Percentiles rank a stretch among this genome's conserved stretches.
Evolutionary conservation across 2,888 invertebrate genomes (phyloP).

Genomic region (Andrena chrysosceles): DNA sequence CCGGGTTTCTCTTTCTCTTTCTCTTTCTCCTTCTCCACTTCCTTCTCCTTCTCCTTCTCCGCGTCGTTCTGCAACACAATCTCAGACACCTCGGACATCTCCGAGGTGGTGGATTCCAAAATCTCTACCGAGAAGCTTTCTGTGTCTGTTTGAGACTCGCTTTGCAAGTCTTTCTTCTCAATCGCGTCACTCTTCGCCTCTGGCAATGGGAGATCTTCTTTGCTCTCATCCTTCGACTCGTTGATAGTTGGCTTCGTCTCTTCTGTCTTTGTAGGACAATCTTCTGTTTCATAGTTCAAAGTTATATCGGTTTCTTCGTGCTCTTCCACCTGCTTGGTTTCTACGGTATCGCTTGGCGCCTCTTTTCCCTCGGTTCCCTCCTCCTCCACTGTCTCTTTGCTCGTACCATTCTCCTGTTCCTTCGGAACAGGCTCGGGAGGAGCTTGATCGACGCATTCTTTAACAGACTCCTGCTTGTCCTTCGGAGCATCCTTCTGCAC

Average conservation of each 20-base stretch:
- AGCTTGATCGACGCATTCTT: conserved; percentile 39
- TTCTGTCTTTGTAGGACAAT: conserved; percentile 34
- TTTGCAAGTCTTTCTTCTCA: conserved; percentile 67
- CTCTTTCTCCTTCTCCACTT: conserved; percentile 37
- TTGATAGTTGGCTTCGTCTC: conserved; percentile 25
- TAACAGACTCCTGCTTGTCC: conserved; percentile 14
- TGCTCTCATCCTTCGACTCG: not conserved
- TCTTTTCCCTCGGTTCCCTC: conserved; percentile 39
- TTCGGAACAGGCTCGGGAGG: conserved; percentile 26
- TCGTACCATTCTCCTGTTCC: conserved; percentile 26
- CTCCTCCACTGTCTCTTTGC: conserved; percentile 29
- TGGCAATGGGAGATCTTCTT: conserved; percentile 19
- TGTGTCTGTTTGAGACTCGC: conserved; percentile 62
- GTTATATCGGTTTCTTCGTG: conserved; percentile 61
- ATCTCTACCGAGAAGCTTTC: conserved; percentile 73
- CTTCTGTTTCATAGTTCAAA: conserved; percentile 62
- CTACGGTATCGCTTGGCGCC: conserved; percentile 28
- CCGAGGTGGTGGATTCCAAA: conserved; percentile 79
- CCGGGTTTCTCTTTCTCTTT: conserved; percentile 57
- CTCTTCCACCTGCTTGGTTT: conserved; percentile 56
- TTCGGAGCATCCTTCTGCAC: not conserved
- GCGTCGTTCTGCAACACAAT: conserved; percentile 55
- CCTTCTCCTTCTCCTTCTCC: conserved; percentile 55
- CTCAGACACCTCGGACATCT: conserved; percentile 70
- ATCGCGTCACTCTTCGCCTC: conserved; percentile 30